Conservation (phyloP, 2,113 vertebrate species). For the Marcusenius ussheri region DNA sequence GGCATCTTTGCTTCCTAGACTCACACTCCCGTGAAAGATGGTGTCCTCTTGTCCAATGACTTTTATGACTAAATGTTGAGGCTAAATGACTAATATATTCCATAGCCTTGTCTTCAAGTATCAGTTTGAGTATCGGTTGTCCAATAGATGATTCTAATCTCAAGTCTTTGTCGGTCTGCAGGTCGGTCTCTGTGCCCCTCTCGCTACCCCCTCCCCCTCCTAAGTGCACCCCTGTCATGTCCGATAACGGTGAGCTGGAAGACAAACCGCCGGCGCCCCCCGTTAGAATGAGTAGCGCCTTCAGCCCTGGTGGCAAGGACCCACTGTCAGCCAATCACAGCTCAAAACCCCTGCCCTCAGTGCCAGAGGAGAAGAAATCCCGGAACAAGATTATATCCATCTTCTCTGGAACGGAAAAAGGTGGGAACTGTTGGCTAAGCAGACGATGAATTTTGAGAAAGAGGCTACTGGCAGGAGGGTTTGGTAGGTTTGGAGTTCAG, state of each 20-base stretch:
- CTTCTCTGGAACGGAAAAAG: slow-evolving; percentile 84
- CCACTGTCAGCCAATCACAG: slow-evolving; percentile 75
- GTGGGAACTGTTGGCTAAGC: slow-evolving; percentile 45
- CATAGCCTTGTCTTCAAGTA: not conserved
- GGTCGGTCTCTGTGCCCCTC: slow-evolving; percentile 38
- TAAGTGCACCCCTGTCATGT: slow-evolving; percentile 60
- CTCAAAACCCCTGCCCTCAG: slow-evolving; percentile 87
- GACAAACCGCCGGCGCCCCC: slow-evolving; percentile 97
- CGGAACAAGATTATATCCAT: slow-evolving; percentile 95
- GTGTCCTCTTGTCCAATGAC: not conserved
- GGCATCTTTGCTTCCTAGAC: not conserved
- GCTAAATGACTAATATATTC: not conserved
- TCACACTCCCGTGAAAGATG: not conserved
- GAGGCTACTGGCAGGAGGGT: not conserved
- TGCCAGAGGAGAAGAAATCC: slow-evolving; percentile 87
- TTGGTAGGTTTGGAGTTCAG: not conserved
- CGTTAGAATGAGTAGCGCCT: slow-evolving; percentile 87
- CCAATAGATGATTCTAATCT: not conserved
- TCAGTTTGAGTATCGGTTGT: not conserved
- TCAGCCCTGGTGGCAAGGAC: slow-evolving; percentile 81
- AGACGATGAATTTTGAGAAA: not conserved
- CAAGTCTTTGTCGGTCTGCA: slow-evolving; percentile 6
- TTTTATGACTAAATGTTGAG: not conserved
- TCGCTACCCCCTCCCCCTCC: slow-evolving; percentile 28
- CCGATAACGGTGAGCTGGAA: slow-evolving; percentile 81